Conservation (phyloP, 2,797 vertebrate species). For the Anguilla marmorata region DNA sequence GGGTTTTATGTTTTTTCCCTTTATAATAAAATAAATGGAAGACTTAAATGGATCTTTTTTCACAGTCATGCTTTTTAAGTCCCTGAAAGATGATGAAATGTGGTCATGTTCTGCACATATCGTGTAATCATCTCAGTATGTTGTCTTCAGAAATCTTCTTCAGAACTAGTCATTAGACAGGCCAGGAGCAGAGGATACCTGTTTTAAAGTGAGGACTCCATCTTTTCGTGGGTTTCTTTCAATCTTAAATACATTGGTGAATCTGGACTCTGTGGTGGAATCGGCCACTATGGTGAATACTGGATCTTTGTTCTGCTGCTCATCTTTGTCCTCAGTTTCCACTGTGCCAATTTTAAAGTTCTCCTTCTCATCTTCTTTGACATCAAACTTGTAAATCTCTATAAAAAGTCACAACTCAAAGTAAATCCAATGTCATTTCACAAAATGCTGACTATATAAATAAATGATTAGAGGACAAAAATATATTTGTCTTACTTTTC, state of each 20-base stretch:
- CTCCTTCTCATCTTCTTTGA: constrained; percentile 77
- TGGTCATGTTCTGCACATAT: background rate
- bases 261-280: constrained; percentile 48
- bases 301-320: constrained; percentile 85
- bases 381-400: constrained; percentile 74
- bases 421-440: background rate
- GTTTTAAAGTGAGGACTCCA: constrained; percentile 79
- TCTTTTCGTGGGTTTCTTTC: constrained; percentile 71
- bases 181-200: constrained; percentile 67
- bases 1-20: background rate
- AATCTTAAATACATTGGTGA: constrained; percentile 70
- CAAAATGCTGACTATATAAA: too few species aligned
- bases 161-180: constrained; percentile 44
- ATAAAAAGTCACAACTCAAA: constrained; percentile 41
- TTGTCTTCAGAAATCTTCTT: constrained; percentile 60
- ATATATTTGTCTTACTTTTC: constrained; percentile 62
- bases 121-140: constrained; percentile 14
- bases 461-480: background rate
- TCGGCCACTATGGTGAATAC: constrained; percentile 67
- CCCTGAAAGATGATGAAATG: background rate
- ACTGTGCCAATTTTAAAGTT: constrained; percentile 75
- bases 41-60: background rate
- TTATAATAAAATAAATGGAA: background rate
- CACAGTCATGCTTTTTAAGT: background rate
- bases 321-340: constrained; percentile 79